Evolutionary conservation across 2,797 vertebrate species (phyloP).

Genomic region (Selene dorsalis): DNA sequence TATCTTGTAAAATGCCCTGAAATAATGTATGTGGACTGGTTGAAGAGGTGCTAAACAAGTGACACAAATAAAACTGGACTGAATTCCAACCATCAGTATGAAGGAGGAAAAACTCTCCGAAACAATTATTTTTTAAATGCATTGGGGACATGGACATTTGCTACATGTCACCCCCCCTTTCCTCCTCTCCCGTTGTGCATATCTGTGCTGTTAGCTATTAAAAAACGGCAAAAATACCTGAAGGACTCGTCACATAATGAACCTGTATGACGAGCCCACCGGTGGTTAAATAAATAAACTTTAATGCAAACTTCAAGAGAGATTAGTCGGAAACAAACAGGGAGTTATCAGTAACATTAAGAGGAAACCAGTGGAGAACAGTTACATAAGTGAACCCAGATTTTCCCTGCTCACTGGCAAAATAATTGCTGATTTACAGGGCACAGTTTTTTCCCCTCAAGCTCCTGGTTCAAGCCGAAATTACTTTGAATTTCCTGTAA

Average conservation of each 20-base stretch:
- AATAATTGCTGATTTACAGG: conserved; percentile 44
- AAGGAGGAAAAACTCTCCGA: not conserved
- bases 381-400: conserved; percentile 43
- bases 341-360: conserved; percentile 7
- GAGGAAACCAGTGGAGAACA: conserved; percentile 28
- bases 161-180: not conserved
- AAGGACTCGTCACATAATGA: too few relatives aligned
- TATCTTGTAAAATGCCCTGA: too few relatives aligned
- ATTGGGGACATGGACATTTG: not conserved
- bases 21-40: too few relatives aligned
- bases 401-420: conserved; percentile 18
- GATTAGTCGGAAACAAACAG: conserved; percentile 36
- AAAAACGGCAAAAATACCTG: too few relatives aligned
- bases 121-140: not conserved
- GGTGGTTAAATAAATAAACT: not conserved
- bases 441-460: conserved; percentile 21
- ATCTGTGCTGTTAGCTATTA: not conserved
- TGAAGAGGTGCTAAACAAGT: too few relatives aligned
- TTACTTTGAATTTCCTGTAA: conserved; percentile 36
- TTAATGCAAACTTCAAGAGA: not conserved
- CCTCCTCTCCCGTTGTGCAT: not conserved
- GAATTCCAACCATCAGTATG: not conserved
- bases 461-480: conserved; percentile 22
- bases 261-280: not conserved
- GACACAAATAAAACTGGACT: too few relatives aligned